phyloP scores from a whole-genome alignment of 2,888 invertebrate species.

The Chironomus tentans region DNA sequence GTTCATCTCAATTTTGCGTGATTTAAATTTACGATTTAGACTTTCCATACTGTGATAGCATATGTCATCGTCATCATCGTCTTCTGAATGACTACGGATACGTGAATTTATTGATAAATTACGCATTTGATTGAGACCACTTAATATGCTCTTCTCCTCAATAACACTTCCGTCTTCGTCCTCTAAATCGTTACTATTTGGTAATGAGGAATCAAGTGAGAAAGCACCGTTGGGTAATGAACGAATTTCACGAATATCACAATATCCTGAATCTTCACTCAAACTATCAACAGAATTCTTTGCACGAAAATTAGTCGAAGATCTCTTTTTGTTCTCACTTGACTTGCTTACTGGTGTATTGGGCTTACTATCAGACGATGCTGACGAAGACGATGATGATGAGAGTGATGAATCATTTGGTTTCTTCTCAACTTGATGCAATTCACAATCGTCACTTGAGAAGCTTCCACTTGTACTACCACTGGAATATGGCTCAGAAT shows the following conservation, averaged over 20 bases:
- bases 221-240: not conserved
- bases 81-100: not conserved
- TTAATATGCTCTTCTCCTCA: conserved; percentile 10
- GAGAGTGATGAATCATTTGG: conserved; percentile 18
- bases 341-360: not conserved
- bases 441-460: conserved; percentile 22
- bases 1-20: conserved; percentile 10
- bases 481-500: conserved; percentile 20
- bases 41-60: conserved; percentile 22
- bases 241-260: conserved; percentile 8
- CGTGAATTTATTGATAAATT: not conserved
- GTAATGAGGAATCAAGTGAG: conserved; percentile 10
- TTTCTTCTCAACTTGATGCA: not conserved
- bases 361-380: too few relatives aligned
- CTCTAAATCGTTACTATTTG: conserved; percentile 21
- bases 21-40: conserved; percentile 1
- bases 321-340: conserved; percentile 5
- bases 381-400: conserved; percentile 2
- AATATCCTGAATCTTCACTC: conserved; percentile 51
- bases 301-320: conserved; percentile 30
- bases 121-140: not conserved
- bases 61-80: conserved; percentile 13
- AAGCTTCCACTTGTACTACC: conserved; percentile 15
- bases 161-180: conserved; percentile 22
- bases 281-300: conserved; percentile 66